Conservation (phyloP, 2,888 invertebrate species). For the Leucania comma region DNA sequence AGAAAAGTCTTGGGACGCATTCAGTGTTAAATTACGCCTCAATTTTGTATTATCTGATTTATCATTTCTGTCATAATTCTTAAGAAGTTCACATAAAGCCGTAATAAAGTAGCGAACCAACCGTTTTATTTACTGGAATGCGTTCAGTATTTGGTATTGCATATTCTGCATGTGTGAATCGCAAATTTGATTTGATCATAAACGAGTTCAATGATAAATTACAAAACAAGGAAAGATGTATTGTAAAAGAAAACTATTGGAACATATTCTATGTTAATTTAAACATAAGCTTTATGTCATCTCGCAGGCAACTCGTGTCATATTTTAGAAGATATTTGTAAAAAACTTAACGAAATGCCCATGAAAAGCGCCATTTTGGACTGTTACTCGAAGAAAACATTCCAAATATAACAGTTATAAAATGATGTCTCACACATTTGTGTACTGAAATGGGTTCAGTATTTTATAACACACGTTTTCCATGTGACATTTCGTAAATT, state of each 20-base stretch:
- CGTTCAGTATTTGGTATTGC: too few species aligned
- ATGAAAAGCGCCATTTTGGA: not conserved
- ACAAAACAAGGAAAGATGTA: not conserved
- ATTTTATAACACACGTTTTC: not conserved
- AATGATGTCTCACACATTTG: not conserved
- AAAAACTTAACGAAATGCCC: not conserved
- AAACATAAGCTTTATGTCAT: constrained; percentile 8
- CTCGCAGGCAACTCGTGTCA: constrained; percentile 4
- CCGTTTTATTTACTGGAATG: too few species aligned
- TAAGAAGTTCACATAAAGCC: too few species aligned
- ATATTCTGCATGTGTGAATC: too few species aligned
- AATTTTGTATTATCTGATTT: too few species aligned
- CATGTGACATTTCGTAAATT: not conserved
- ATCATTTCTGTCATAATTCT: too few species aligned
- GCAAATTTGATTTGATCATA: too few species aligned
- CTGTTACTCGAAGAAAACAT: not conserved
- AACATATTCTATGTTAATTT: not conserved
- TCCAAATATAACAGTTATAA: not conserved
- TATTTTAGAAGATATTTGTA: not conserved
- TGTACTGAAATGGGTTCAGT: not conserved
- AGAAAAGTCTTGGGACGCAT: too few species aligned
- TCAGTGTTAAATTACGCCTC: too few species aligned
- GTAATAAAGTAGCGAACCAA: too few species aligned
- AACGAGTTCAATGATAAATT: not conserved
- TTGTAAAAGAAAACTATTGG: not conserved